A percentile compares a stretch with the other conserved stretches of the same genome.
These are phyloP conservation scores for Triplophysa dalaica DNA, from an alignment of 2,113 vertebrate genomes.

Conservation along the genomic window DNA sequence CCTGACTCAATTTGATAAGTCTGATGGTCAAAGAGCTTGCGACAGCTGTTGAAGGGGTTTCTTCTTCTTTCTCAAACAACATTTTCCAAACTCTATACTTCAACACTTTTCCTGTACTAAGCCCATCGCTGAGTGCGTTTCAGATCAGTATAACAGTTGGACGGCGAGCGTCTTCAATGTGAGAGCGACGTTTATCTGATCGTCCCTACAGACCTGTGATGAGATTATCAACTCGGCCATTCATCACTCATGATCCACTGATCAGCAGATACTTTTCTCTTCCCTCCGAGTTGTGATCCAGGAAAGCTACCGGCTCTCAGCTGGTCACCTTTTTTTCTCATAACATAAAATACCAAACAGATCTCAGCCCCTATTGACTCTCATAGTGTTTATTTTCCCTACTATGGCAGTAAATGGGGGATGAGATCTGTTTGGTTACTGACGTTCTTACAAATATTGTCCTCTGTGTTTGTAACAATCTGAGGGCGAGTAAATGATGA, in stretches of 20 bases:
- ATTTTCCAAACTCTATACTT: neutral
- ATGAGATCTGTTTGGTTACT: no score
- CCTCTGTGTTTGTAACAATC: neutral
- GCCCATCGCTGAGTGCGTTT: constrained; percentile 3
- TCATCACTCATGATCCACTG: constrained; percentile 76
- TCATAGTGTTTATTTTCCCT: no score
- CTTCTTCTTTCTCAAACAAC: neutral
- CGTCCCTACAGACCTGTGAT: constrained; percentile 39
- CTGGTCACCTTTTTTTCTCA: neutral
- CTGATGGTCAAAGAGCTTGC: constrained; percentile 1
- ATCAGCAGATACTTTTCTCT: constrained; percentile 73
- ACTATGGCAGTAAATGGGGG: no score
- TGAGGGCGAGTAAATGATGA: no score
- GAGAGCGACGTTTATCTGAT: constrained; percentile 42
- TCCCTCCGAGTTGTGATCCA: constrained; percentile 56
- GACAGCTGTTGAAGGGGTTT: neutral
- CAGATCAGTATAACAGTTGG: constrained; percentile 9
- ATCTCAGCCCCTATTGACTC: no score
- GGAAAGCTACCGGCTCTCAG: neutral
- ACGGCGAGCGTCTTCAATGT: constrained; percentile 20
- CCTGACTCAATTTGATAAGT: neutral
- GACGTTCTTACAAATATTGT: no score
- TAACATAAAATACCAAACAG: neutral
- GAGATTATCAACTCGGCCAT: constrained; percentile 74
- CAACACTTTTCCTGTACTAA: neutral